Evolutionary conservation across 2,113 vertebrate genomes (phyloP), one percentile per base, ranked within the genome.

Genomic region (Elephas maximus): DNA sequence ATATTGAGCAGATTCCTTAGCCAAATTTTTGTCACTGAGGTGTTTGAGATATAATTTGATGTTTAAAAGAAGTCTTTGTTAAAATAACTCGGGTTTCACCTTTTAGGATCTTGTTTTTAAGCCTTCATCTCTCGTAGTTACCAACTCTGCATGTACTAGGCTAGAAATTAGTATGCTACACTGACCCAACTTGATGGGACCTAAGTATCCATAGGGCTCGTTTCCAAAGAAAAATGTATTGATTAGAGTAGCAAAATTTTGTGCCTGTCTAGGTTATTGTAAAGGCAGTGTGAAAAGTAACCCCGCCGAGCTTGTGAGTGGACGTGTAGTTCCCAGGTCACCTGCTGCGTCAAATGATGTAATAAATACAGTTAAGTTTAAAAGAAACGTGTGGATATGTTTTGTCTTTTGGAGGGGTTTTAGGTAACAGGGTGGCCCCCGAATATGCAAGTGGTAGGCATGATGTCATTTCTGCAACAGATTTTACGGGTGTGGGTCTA

Each of bases 131-230:
- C n/a, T 12, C 91, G 95, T 98, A 98, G 98, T 96, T 98, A 95
- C 95, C 96, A 97, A 97, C 92, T 98, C 78, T 98, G 98, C 98
- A 99, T 99, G 98, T 98, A 30, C 95, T 98, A 84, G 74, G 67
- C 67, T 97, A 97, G 96, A 86, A 82, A 28, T 57, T 74, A 60
- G 78, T 51, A 2, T 33, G 45, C 83, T 67, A 21, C 60, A 3
- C 65, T 37, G 81, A 94, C 33, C 60, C 69, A 44, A 1, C 48
- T 21, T 1, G 45, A 37, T 14, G 76, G 60, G 45, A 88, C 65
- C 9, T 63, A 45, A 17, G 44, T 53, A 23, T 73, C 78, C n/a
- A 0, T 44, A 33, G 77, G 77, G 85, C 88, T 81, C 77, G 90
- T 93, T 95, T 80, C 90, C 90, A 94, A 73, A 95, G 94, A 84